Evolutionary conservation across 1,140 invertebrate species (phyloP), one percentile per base, ranked within the genome.

Genomic region (Dendroctonus ponderosae): DNA sequence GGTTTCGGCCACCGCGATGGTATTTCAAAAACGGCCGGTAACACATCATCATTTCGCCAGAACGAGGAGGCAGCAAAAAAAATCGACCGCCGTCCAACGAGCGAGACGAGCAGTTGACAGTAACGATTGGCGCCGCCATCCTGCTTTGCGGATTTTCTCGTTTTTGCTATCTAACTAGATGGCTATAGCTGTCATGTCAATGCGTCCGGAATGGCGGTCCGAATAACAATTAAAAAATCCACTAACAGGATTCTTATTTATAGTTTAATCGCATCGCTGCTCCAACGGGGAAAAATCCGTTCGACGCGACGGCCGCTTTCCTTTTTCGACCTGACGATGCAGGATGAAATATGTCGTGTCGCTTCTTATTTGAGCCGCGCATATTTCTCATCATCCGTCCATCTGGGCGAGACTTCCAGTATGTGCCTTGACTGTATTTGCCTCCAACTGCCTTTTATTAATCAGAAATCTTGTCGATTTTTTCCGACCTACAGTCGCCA

Each of bases 191-290:
- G 70, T 71, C 70, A 71, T 64, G 67, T 71, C 70, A 69, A 38
- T 65, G 70, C 66, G 59, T 58, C 57, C 67, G 69, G 61, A 59
- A 71, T 66, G 67, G 61, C 62, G 54, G 63, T 51, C 51, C 56
- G 69, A 71, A 71, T 69, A 68, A 69, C 70, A 71, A 71, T 69
- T 69, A 68, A 71, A 71, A 70, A 71, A 71, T 71, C 53, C 67
- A 43, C 58, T 69, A 71, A 69, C 70, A 71, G 67, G 67, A 71
- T 71, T 71, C 70, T 69, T 70, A 64, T 67, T 67, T 67, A 67
- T 67, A 67, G 59, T 67, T 67, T 67, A 67, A 67, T 61, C 65
- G 59, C 56, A 59, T 67, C 43, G 59, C 37, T 52, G 53, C 15
- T n/a, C 14, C 40, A 50, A 43, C 49, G 46, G 64, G 39, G 63